A percentile compares a stretch with the other conserved stretches of the same genome.
These are phyloP conservation scores for Hypsibius dujardini DNA, from an alignment of 1,140 invertebrate genomes.

Conservation along the genomic window DNA sequence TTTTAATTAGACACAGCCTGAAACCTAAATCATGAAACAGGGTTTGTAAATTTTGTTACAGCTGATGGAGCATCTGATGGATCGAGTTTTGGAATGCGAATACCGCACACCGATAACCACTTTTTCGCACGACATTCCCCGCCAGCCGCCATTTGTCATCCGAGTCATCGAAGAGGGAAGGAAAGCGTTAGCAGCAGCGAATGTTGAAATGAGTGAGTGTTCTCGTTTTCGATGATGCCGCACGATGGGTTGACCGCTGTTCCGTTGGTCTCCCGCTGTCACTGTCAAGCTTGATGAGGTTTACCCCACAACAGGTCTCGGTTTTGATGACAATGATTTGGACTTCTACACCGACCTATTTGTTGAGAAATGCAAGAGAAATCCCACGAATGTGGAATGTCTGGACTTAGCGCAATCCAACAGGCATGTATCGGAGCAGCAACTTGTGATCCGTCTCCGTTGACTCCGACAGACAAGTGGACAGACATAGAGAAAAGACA, in stretches of 20 bases:
- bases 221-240: neutral
- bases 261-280: too few relatives aligned
- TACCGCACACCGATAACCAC: slow-evolving; percentile 22
- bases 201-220: slow-evolving; percentile 51
- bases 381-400: slow-evolving; percentile 91
- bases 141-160: slow-evolving; percentile 31
- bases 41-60: neutral
- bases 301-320: slow-evolving; percentile 42
- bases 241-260: neutral
- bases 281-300: neutral
- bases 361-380: slow-evolving; percentile 57
- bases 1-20: too few relatives aligned
- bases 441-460: neutral
- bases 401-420: slow-evolving; percentile 98
- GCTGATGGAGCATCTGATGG: neutral
- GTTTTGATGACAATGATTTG: slow-evolving; percentile 71
- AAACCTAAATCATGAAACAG: too few relatives aligned
- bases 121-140: slow-evolving; percentile 28
- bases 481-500: too few relatives aligned
- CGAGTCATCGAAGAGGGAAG: slow-evolving; percentile 42
- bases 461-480: too few relatives aligned
- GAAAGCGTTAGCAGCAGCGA: slow-evolving; percentile 60
- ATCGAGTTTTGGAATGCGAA: neutral
- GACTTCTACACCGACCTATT: slow-evolving; percentile 68
- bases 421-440: slow-evolving; percentile 33